Evolutionary conservation across 2,888 invertebrate genomes (phyloP), one percentile per base, ranked within the genome.

Genomic region (Calephelis perditalis): DNA sequence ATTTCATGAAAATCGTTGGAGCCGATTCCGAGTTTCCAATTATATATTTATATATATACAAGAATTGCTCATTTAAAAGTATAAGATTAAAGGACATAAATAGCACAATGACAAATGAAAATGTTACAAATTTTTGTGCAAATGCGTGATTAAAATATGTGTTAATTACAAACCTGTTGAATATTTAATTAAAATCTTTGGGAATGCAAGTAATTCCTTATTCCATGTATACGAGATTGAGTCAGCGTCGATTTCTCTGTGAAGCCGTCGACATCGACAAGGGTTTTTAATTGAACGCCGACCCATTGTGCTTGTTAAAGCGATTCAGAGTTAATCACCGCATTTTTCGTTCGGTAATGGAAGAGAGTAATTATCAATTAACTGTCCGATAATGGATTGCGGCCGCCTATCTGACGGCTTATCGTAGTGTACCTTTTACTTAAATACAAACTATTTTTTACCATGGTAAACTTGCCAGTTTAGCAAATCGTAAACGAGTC

Each of bases 291-390:
- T 89, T 87, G 88, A 87, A 86, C 80, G 79, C 74, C 82, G 77
- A 77, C 83, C 86, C 84, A 87, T 88, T 87, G 87, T 89, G 81
- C 82, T 85, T 85, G 87, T 86, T 88, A 87, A 86, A 86, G 77
- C 86, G 82, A 86, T 88, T 86, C 84, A 74, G 84, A 83, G 86
- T 88, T 88, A 86, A 87, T 88, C 86, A 86, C 85, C 78, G 79
- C 79, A 85, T 85, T 89, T 89, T 87, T 87, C 83, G 85, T 84
- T 80, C 81, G 74, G 82, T 87, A 89, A 88, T 88, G 86, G 86
- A 87, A 87, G 88, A 89, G 88, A 88, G 88, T 88, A 87, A 89
- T 90, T 88, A 88, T 87, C 86, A 88, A 89, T 90, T 89, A 88
- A 88, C 86, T 81, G 83, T 75, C 79, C 83, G 83, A 84, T 89